Base-by-base conservation (phyloP, 64 coral and sea anemone genomes). In the Stylophora pistillata region DNA sequence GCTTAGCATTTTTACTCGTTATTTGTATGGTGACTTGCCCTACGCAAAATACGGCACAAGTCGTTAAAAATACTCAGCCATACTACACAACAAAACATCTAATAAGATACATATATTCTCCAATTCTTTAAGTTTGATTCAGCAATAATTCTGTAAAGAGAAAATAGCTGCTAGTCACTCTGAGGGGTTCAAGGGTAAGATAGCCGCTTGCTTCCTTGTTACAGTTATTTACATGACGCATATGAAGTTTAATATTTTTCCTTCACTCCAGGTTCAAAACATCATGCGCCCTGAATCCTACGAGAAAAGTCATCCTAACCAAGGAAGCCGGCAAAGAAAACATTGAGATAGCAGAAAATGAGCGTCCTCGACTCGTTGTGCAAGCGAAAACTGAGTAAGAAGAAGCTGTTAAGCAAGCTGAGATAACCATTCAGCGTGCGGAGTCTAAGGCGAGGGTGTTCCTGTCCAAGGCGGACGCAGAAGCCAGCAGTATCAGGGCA, bases 281-380 rank as follows among this genome's bases (percentile, higher is more conserved):
- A 98, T 98, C 21, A 27, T 61, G 13, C 86, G 95, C 58, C 95
- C 95, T 34, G 28, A 88, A 0, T 74, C 57, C 16, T 98, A 91
- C 41, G 95, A 98, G n/a, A 74, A 69, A 65, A 17, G 95, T 92
- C 15, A 53, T 98, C 11, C 73, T 83, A 12, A 10, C 13, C 4
- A 73, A 98, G 70, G 95, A 98, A 69, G 26, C 81, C 3, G 95
- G 91, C 55, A 91, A 98, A 74, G 95, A 98, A 78, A 98, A 93
- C 71, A 98, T 98, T 31, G 82, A 91, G 47, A 81, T 94, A 1
- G 92, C 92, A 2, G 71, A 89, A 60, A 85, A 86, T 10, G 88
- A 98, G 66, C 86, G 95, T 56, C 95, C 95, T 9, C 92, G 95
- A 41, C 57, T 71, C 10, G 21, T 98, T 0, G 88, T 93, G 14